Evolutionary conservation across 2,888 invertebrate species (phyloP).

Genomic region (Lasioglossum zephyrum): DNA sequence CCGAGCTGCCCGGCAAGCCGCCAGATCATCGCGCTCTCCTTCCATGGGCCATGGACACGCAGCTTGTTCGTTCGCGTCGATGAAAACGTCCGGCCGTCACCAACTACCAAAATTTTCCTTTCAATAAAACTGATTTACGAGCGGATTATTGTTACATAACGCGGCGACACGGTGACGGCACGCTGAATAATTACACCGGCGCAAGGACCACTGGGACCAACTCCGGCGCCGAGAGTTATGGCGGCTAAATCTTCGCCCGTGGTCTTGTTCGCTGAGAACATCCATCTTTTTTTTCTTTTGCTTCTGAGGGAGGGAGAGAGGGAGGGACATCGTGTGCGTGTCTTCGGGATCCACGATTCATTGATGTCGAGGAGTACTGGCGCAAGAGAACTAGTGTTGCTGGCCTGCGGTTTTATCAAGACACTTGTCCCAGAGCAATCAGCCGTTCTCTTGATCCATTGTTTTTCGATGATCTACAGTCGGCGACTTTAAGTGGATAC

Average conservation of each 20-base stretch:
- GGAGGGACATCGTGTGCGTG: not conserved
- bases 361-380: not conserved
- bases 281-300: not conserved
- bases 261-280: not conserved
- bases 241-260: constrained; percentile 3
- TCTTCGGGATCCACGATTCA: not conserved
- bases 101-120: constrained; percentile 10
- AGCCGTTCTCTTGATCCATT: not conserved
- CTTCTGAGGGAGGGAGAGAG: not conserved
- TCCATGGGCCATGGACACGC: constrained; percentile 27
- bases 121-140: constrained; percentile 34
- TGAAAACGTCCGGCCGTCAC: constrained; percentile 14
- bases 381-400: not conserved
- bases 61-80: constrained; percentile 7
- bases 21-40: constrained; percentile 58
- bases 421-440: not conserved
- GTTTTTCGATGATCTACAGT: not conserved
- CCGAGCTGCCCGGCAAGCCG: constrained; percentile 65
- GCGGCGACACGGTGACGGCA: constrained; percentile 6
- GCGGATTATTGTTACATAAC: constrained; percentile 32
- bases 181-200: constrained; percentile 27
- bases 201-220: not conserved
- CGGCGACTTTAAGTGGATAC: not conserved
- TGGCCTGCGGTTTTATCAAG: not conserved
- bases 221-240: constrained; percentile 12